A percentile compares a stretch with the other conserved stretches of the same genome.
phyloP scores from a whole-genome alignment of 1,140 invertebrate genomes.

The Hyles euphorbiae region DNA sequence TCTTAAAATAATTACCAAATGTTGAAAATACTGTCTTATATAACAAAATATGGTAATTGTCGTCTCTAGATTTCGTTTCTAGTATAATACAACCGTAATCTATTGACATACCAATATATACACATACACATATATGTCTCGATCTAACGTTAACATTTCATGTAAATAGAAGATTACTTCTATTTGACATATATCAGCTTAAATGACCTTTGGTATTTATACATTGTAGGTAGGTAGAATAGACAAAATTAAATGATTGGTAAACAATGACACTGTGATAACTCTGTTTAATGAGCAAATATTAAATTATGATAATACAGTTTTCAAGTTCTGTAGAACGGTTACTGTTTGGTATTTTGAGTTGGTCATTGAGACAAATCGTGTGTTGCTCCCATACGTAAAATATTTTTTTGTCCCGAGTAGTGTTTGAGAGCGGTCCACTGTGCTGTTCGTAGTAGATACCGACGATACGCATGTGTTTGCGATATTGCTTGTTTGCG shows the following conservation, averaged over 20 bases:
- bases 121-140: too few relatives aligned
- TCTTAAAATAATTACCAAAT: too few relatives aligned
- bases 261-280: constrained; percentile 19
- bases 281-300: constrained; percentile 18
- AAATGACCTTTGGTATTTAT: constrained; percentile 4
- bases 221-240: neutral
- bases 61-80: too few relatives aligned
- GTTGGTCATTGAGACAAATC: constrained; percentile 19
- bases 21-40: too few relatives aligned
- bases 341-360: constrained; percentile 23
- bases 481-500: constrained; percentile 46
- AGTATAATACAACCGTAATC: too few relatives aligned
- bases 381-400: constrained; percentile 6
- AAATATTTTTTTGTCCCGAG: neutral
- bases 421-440: neutral
- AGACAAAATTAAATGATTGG: constrained; percentile 9
- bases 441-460: constrained; percentile 24
- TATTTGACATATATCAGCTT: too few relatives aligned
- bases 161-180: too few relatives aligned
- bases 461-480: constrained; percentile 42
- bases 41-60: too few relatives aligned
- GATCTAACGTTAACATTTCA: too few relatives aligned
- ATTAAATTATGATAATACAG: constrained; percentile 30
- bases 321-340: constrained; percentile 8
- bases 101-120: too few relatives aligned